Conservation (phyloP, 1,140 invertebrate genomes). For the Gryon sp. region DNA sequence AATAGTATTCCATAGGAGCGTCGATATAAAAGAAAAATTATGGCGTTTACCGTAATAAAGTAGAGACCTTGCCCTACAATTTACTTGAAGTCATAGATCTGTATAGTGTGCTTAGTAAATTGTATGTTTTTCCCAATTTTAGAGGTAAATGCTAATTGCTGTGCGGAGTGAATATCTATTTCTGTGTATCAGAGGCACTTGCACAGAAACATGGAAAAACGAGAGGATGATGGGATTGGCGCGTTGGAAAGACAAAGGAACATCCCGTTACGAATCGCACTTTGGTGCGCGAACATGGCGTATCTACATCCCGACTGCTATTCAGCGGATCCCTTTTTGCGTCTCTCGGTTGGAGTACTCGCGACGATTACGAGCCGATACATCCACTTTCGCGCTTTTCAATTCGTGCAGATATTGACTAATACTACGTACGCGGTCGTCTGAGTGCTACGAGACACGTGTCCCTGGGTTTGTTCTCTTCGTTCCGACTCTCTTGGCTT, state of each 20-base stretch:
- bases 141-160: too few relatives aligned
- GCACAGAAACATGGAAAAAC: constrained; percentile 21
- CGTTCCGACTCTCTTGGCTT: background rate
- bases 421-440: constrained; percentile 53
- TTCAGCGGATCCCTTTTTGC: constrained; percentile 71
- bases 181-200: background rate
- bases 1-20: too few relatives aligned
- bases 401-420: constrained; percentile 65
- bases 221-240: constrained; percentile 60
- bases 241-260: constrained; percentile 75
- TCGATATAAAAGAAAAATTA: too few relatives aligned
- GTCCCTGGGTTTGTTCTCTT: constrained; percentile 31
- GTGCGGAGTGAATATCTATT: too few relatives aligned
- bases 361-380: constrained; percentile 76
- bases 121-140: too few relatives aligned
- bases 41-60: too few relatives aligned
- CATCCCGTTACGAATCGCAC: constrained; percentile 76
- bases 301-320: constrained; percentile 77
- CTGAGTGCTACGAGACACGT: constrained; percentile 52
- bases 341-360: constrained; percentile 40
- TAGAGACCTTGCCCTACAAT: too few relatives aligned
- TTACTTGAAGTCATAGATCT: too few relatives aligned
- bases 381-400: constrained; percentile 71
- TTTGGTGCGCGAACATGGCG: constrained; percentile 73
- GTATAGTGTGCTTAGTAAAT: too few relatives aligned